Evolutionary conservation across 2,888 invertebrate species (phyloP), one percentile per base, ranked within the genome.

Genomic region (Dolichopus griseipennis): DNA sequence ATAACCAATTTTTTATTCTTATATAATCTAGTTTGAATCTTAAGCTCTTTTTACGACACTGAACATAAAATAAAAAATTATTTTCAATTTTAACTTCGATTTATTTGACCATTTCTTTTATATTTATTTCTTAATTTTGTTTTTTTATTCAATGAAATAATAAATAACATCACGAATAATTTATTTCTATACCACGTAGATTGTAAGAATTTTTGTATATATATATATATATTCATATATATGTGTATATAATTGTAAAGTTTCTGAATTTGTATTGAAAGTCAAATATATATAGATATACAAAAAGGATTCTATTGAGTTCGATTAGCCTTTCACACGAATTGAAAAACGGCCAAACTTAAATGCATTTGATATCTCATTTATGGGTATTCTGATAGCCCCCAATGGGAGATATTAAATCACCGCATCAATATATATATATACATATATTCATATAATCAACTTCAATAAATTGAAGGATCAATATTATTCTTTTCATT

Each of bases 311-410:
- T 12, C 52, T 18, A 52, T 52, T 52, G 52, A 18, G 52, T 52
- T 6, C 52, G 52, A 52, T 52, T 52, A 52, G 52, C 52, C 52
- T 52, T 52, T 52, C 52, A 52, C 52, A 52, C 18, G 52, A 64
- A 69, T 71, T 71, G 71, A 71, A 70, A 71, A 71, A 71, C 68
- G 70, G 64, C 66, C 66, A 52, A 67, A 66, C 65, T 68, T 71
- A 70, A 71, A 71, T 70, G 71, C 68, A 71, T 68, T 71, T 71
- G 71, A 71, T 71, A 71, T 67, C 68, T 71, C 71, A 71, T 71
- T 71, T 71, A 71, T 71, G 67, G 69, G 67, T 64, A 61, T 27
- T 41, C 15, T 41, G 15, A 41, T 9, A 18, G 9, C 33, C 65
- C 69, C 71, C 71, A 70, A 18, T 69, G 71, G 71, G 71, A 70